phyloP scores from a whole-genome alignment of 2,113 vertebrate genomes.

The Eretmochelys imbricata region DNA sequence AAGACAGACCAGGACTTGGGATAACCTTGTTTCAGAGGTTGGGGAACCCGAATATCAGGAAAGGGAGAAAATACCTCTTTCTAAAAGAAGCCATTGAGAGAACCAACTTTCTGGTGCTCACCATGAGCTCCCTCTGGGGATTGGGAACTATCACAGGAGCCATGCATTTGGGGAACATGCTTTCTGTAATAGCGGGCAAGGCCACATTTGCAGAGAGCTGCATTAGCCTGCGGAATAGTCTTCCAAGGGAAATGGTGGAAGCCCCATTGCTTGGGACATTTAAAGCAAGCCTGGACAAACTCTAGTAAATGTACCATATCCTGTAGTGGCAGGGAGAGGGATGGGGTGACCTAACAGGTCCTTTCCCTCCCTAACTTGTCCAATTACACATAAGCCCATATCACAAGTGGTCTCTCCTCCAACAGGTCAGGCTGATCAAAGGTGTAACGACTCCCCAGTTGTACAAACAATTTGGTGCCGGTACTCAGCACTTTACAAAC shows the following conservation, averaged over 20 bases:
- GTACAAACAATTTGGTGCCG: background rate
- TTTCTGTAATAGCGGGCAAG: background rate
- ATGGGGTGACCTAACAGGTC: background rate
- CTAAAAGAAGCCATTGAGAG: background rate
- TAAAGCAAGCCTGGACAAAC: background rate
- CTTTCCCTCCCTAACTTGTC: background rate
- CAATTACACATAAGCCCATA: background rate
- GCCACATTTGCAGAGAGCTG: background rate
- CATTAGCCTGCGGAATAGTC: background rate
- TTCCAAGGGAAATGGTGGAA: background rate
- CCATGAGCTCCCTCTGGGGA: background rate
- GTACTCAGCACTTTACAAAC: background rate
- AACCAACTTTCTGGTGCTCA: background rate
- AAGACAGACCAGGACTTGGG: background rate
- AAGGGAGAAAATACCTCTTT: background rate
- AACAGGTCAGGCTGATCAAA: background rate
- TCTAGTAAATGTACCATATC: background rate
- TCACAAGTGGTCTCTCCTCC: background rate
- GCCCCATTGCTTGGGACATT: background rate
- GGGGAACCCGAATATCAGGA: background rate
- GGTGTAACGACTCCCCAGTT: background rate
- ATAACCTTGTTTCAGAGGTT: background rate
- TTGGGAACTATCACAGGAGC: accelerated
- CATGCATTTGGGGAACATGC: background rate
- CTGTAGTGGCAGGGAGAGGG: background rate